Percentiles rank a stretch among this genome's conserved stretches.
Conservation (phyloP, 2,113 vertebrate genomes). For the Pterocles gutturalis region DNA sequence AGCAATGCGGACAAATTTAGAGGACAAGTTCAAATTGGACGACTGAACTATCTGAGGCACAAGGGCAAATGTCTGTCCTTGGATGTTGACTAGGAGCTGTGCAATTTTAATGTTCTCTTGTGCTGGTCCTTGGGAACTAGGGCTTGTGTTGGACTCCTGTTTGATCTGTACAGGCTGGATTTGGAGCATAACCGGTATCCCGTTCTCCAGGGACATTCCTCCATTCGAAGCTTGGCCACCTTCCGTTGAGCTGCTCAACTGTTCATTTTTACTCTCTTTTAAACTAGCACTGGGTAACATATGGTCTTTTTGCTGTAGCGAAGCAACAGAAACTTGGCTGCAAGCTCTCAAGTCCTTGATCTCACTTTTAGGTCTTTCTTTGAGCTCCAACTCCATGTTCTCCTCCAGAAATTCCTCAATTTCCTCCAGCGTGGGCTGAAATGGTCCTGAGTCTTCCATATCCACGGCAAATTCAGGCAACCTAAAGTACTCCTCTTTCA, state of each 20-base stretch:
- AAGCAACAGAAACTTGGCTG: slow-evolving; percentile 69
- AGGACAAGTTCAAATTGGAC: slow-evolving; percentile 82
- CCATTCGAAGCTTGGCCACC: slow-evolving; percentile 70
- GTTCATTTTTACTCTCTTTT: slow-evolving; percentile 74
- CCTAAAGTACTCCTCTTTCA: slow-evolving; percentile 87
- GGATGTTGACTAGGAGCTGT: slow-evolving; percentile 92
- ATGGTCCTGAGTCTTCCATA: slow-evolving; percentile 87
- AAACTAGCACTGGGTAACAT: slow-evolving; percentile 72
- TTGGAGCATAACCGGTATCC: slow-evolving; percentile 87
- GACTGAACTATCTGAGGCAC: slow-evolving; percentile 91
- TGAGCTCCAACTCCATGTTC: slow-evolving; percentile 89
- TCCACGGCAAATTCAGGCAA: slow-evolving; percentile 84
- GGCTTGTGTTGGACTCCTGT: slow-evolving; percentile 80
- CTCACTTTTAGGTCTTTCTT: slow-evolving; percentile 75
- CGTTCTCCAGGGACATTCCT: slow-evolving; percentile 72
- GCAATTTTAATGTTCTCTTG: slow-evolving; percentile 90
- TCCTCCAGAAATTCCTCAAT: slow-evolving; percentile 97
- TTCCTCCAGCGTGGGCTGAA: slow-evolving; percentile 94
- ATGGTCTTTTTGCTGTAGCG: slow-evolving; percentile 81
- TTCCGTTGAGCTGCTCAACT: slow-evolving; percentile 63
- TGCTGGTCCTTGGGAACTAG: slow-evolving; percentile 75
- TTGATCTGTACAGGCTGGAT: slow-evolving; percentile 91
- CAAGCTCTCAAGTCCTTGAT: slow-evolving; percentile 77
- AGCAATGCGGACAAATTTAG: slow-evolving; percentile 95
- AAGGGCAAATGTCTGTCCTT: slow-evolving; percentile 93